These are phyloP conservation scores for Drosophila lacteicornis DNA, from an alignment of 1,140 invertebrate genomes.

Conservation along the genomic window DNA sequence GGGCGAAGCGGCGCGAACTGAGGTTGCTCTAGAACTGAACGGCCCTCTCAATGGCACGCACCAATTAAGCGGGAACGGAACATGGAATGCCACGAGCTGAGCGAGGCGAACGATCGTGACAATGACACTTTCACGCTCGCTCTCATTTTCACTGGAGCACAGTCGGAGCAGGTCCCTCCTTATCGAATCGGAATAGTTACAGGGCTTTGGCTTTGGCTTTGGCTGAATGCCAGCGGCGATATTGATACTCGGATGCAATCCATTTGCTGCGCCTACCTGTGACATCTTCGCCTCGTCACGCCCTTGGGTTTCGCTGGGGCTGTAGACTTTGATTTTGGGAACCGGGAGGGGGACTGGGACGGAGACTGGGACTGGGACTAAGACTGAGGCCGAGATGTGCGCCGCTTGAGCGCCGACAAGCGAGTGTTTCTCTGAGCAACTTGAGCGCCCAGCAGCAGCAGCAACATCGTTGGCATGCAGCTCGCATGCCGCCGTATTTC, in stretches of 20 bases:
- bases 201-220: constrained; percentile 34
- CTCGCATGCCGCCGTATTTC: constrained; percentile 66
- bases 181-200: constrained; percentile 12
- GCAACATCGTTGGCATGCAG: constrained; percentile 70
- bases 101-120: constrained; percentile 35
- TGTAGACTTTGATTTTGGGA: too few relatives aligned
- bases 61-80: constrained; percentile 64
- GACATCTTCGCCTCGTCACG: constrained; percentile 62
- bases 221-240: constrained; percentile 30
- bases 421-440: constrained; percentile 49
- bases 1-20: constrained; percentile 44
- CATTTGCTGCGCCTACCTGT: constrained; percentile 59
- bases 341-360: too few relatives aligned
- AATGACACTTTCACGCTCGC: constrained; percentile 69
- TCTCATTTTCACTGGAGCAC: constrained; percentile 66
- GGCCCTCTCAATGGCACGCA: constrained; percentile 42
- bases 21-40: constrained; percentile 53
- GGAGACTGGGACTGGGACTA: not conserved
- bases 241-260: constrained; percentile 47
- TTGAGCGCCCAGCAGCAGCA: constrained; percentile 21
- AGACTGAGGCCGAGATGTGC: constrained; percentile 38
- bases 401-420: constrained; percentile 65
- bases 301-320: constrained; percentile 29
- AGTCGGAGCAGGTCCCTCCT: not conserved
- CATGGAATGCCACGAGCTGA: constrained; percentile 30